Percentiles rank a stretch among this genome's conserved stretches.
phyloP scores from a whole-genome alignment of 2,888 invertebrate species.

The Lutraria lutraria region DNA sequence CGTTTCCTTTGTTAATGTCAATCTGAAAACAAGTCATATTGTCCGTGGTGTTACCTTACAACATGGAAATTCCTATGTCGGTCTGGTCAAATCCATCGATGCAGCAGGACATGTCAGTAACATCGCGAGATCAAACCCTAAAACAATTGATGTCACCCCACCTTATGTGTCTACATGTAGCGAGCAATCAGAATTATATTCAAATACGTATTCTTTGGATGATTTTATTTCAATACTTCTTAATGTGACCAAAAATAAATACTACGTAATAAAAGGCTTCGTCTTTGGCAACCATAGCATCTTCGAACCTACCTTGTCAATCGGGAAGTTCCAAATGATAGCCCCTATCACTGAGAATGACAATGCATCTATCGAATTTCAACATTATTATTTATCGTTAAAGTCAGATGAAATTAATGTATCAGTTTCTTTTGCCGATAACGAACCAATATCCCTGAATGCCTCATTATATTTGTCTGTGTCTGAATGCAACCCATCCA shows the following conservation, averaged over 20 bases:
- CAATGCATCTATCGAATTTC: conserved; percentile 33
- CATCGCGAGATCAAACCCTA: conserved; percentile 34
- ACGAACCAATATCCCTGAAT: background rate
- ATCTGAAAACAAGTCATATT: conserved; percentile 26
- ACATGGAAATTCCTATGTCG: conserved; percentile 55
- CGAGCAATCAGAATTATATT: background rate
- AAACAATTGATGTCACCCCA: conserved; percentile 60
- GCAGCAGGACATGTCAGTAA: conserved; percentile 61
- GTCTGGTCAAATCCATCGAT: conserved; percentile 64
- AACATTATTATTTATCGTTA: conserved; percentile 35
- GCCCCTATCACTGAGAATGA: conserved; percentile 27
- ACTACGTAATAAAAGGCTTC: conserved; percentile 33
- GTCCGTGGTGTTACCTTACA: conserved; percentile 48
- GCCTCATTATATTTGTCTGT: background rate
- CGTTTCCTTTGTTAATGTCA: conserved; percentile 41
- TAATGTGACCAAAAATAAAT: conserved; percentile 21
- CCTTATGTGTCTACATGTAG: conserved; percentile 55
- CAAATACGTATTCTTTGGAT: background rate
- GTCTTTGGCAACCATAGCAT: background rate
- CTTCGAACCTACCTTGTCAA: background rate
- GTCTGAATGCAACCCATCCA: background rate
- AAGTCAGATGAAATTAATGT: background rate
- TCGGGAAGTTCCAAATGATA: background rate
- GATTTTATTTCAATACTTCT: background rate
- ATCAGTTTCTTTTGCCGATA: conserved; percentile 23